Percentiles rank a stretch among this genome's conserved stretches.
Conservation (phyloP, 2,113 vertebrate genomes). For the Coreoperca whiteheadi region DNA sequence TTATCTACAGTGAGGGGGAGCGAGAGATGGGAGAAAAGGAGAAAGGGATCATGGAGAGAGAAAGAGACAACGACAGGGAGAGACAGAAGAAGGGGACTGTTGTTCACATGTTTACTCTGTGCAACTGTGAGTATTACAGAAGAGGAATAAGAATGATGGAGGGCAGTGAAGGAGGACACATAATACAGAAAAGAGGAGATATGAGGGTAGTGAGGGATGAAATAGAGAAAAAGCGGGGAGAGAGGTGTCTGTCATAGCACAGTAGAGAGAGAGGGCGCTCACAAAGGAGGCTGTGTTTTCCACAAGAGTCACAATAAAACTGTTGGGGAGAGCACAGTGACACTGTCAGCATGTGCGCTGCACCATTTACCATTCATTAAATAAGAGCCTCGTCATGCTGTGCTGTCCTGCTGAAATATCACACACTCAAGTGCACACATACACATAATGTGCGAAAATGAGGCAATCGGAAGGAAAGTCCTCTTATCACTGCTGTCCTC, state of each 20-base stretch:
- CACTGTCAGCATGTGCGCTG: conserved; percentile 48
- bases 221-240: conserved; percentile 37
- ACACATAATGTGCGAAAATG: not conserved
- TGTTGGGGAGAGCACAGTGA: conserved; percentile 44
- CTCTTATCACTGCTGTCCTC: conserved; percentile 35
- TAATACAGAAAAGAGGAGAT: conserved; percentile 21
- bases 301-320: conserved; percentile 35
- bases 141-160: conserved; percentile 36
- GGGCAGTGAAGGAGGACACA: conserved; percentile 43
- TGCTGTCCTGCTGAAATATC: conserved; percentile 34
- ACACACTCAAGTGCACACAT: conserved; percentile 17
- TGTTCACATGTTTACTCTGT: conserved; percentile 63
- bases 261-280: not conserved
- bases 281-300: conserved; percentile 61
- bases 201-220: conserved; percentile 46
- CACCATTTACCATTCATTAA: conserved; percentile 55
- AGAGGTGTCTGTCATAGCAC: not conserved
- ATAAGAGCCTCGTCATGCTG: conserved; percentile 61
- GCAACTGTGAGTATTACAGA: conserved; percentile 47
- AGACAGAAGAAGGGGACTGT: conserved; percentile 44
- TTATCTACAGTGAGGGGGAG: conserved; percentile 47
- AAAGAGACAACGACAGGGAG: conserved; percentile 30
- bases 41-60: conserved; percentile 41
- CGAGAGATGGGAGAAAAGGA: conserved; percentile 5
- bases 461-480: conserved; percentile 34